phyloP scores from a whole-genome alignment of 92 coral and sea anemone genomes.

The Epizoanthus rinbou region DNA sequence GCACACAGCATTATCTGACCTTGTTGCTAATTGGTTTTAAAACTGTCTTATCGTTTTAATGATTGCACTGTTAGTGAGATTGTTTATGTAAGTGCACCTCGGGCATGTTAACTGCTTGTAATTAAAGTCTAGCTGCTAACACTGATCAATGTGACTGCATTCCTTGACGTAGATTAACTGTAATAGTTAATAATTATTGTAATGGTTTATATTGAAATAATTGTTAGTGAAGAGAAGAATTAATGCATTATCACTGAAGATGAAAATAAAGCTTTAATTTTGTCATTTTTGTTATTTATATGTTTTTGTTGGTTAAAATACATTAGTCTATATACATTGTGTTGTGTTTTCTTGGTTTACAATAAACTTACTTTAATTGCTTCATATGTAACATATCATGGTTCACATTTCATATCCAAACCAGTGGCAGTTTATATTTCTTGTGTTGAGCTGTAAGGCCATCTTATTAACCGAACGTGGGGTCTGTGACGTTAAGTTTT shows the following conservation, averaged over 20 bases:
- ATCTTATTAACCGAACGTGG: no score
- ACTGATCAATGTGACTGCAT: not conserved
- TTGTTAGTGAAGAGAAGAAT: constrained; percentile 18
- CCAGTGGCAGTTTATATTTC: no score
- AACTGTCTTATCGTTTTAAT: not conserved
- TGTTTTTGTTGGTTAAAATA: not conserved
- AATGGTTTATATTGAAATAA: not conserved
- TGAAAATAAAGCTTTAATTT: constrained; percentile 61
- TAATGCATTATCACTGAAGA: constrained; percentile 27
- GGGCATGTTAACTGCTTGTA: constrained; percentile 3
- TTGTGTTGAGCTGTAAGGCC: no score
- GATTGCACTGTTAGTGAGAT: constrained; percentile 4
- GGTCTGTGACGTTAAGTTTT: no score
- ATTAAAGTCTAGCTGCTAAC: constrained; percentile 6
- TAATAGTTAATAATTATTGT: not conserved
- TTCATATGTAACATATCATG: not conserved
- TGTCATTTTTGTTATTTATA: constrained; percentile 39
- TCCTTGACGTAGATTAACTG: not conserved
- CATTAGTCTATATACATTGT: no score
- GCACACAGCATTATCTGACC: not conserved
- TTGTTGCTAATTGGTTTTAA: not conserved
- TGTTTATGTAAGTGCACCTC: constrained; percentile 2
- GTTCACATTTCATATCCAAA: no score
- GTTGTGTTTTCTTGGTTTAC: constrained; percentile 2
- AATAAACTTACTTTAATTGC: not conserved